These are phyloP conservation scores for Noctua janthina DNA, from an alignment of 2,888 invertebrate genomes.

Conservation along the genomic window DNA sequence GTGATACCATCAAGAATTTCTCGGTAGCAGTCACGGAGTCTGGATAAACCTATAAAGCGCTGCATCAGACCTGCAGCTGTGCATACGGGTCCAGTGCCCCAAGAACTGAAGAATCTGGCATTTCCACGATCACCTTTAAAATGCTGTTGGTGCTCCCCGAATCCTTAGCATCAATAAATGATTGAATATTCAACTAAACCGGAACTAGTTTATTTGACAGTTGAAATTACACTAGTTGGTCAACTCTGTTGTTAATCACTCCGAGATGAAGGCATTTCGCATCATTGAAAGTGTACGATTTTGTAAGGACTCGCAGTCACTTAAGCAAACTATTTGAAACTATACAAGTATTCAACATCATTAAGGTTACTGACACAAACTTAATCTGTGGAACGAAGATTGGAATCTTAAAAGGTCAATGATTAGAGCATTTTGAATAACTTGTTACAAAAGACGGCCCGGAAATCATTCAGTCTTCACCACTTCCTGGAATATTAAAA, in stretches of 20 bases:
- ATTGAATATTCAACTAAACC: background rate
- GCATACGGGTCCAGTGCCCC: no score
- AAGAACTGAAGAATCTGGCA: no score
- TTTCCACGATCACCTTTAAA: no score
- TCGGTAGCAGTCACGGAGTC: background rate
- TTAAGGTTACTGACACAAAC: background rate
- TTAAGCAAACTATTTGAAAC: conserved; percentile 16
- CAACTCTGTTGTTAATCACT: conserved; percentile 9
- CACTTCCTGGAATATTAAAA: background rate
- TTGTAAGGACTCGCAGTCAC: background rate
- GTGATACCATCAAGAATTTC: background rate
- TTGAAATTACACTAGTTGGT: conserved; percentile 27
- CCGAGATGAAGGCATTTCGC: conserved; percentile 8
- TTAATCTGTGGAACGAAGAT: background rate
- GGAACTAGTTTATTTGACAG: conserved; percentile 2
- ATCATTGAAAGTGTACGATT: conserved; percentile 3
- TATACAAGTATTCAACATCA: background rate
- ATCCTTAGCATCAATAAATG: no score
- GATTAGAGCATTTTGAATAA: background rate
- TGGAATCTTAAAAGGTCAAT: background rate
- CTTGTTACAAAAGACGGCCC: background rate
- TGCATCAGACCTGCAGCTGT: no score
- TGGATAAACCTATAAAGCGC: no score
- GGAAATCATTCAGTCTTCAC: rapidly evolving
- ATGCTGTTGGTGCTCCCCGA: no score